Evolutionary conservation across 1,140 invertebrate species (phyloP).

Genomic region (Trichoplusia ni): DNA sequence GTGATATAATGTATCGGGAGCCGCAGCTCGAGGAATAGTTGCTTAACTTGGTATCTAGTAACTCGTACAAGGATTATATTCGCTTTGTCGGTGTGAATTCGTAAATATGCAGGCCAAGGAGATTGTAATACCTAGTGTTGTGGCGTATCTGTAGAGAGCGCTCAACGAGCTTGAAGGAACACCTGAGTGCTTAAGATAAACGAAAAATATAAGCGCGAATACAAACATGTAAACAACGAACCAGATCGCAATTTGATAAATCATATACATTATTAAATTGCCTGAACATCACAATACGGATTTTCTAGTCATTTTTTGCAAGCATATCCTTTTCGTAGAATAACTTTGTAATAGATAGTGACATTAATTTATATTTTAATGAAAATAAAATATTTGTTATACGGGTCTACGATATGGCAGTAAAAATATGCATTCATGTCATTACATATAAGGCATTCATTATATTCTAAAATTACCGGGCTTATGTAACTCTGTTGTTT

Average conservation of each 20-base stretch:
- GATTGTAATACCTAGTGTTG: conserved; percentile 49
- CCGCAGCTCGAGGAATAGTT: conserved; percentile 23
- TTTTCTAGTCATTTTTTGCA: conserved; percentile 22
- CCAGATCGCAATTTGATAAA: conserved; percentile 1
- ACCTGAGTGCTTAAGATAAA: neutral
- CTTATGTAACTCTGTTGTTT: no score
- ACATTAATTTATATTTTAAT: no score
- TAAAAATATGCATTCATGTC: neutral
- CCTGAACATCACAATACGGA: conserved; percentile 9
- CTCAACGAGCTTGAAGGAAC: conserved; percentile 7
- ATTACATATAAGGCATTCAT: neutral
- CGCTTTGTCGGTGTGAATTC: conserved; percentile 70
- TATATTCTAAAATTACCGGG: neutral
- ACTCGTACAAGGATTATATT: conserved; percentile 44
- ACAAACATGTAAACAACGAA: neutral
- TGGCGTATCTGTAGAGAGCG: conserved; percentile 28
- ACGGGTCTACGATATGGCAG: neutral
- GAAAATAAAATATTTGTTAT: neutral
- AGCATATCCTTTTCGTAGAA: conserved; percentile 6
- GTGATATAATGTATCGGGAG: conserved; percentile 21
- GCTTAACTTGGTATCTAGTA: conserved; percentile 40
- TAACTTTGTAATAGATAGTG: conserved; percentile 13
- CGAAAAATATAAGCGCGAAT: neutral
- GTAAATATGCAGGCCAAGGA: conserved; percentile 58
- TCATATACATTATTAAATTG: conserved; percentile 1